Percentiles rank a stretch among this genome's conserved stretches.
phyloP scores from a whole-genome alignment of 2,113 vertebrate species.

The Forbesichthys agassizii region DNA sequence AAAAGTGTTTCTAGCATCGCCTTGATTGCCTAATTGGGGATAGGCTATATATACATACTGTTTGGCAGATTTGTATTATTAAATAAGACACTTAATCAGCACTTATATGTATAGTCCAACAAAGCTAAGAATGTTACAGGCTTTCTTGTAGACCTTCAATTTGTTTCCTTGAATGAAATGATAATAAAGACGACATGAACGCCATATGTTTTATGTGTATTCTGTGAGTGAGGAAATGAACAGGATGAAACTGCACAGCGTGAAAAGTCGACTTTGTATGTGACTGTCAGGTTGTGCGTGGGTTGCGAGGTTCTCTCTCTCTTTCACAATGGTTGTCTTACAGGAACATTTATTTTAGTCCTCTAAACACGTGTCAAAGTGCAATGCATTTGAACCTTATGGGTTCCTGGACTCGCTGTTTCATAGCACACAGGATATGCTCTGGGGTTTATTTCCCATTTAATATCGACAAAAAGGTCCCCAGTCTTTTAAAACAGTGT shows the following conservation, averaged over 20 bases:
- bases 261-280: constrained; percentile 44
- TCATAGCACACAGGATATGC: background rate
- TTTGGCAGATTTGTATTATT: constrained; percentile 18
- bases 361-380: background rate
- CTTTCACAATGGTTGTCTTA: constrained; percentile 46
- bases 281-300: constrained; percentile 66
- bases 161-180: background rate
- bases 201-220: constrained; percentile 31
- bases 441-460: background rate
- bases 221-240: constrained; percentile 23
- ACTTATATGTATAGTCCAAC: constrained; percentile 26
- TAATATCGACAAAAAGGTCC: background rate
- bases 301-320: constrained; percentile 60
- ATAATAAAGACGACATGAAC: background rate
- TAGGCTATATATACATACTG: constrained; percentile 23
- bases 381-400: constrained; percentile 8
- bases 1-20: background rate
- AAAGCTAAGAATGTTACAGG: constrained; percentile 9
- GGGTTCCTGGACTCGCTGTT: background rate
- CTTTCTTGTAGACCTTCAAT: too few relatives aligned
- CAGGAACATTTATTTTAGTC: constrained; percentile 59
- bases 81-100: constrained; percentile 33
- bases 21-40: constrained; percentile 45
- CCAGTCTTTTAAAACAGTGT: background rate
- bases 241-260: constrained; percentile 40